These are phyloP conservation scores for Thunnus thynnus DNA, from an alignment of 2,113 vertebrate genomes.

Conservation along the genomic window DNA sequence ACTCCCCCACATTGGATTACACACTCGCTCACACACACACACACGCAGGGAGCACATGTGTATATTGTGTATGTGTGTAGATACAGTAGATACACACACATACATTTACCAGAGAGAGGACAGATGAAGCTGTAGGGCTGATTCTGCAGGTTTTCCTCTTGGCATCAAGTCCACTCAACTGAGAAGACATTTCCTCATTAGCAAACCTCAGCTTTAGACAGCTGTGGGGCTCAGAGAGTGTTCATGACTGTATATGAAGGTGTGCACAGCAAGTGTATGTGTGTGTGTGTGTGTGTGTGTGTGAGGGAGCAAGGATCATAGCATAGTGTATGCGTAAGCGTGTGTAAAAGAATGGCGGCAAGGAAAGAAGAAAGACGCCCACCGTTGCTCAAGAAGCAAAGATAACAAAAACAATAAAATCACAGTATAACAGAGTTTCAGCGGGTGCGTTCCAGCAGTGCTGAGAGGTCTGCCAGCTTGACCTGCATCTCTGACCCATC, in stretches of 20 bases:
- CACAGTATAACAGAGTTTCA: slow-evolving; percentile 31
- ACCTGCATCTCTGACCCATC: slow-evolving; percentile 65
- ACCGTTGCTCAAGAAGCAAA: slow-evolving; percentile 14
- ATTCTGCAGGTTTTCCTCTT: slow-evolving; percentile 84
- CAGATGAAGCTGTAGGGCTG: slow-evolving; percentile 85
- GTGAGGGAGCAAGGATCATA: slow-evolving; percentile 34
- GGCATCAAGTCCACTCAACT: slow-evolving; percentile 84
- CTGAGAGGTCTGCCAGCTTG: slow-evolving; percentile 61
- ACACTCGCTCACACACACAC: slow-evolving; percentile 57
- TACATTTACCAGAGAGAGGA: slow-evolving; percentile 66
- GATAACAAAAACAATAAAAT: slow-evolving; percentile 55
- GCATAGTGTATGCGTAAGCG: slow-evolving; percentile 33
- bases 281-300: slow-evolving; percentile 24
- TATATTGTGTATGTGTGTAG: slow-evolving; percentile 49
- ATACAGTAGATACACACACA: slow-evolving; percentile 36
- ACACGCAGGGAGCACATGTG: slow-evolving; percentile 30
- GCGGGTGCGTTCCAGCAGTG: slow-evolving; percentile 4
- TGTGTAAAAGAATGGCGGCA: slow-evolving; percentile 41
- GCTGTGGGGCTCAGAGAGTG: slow-evolving; percentile 78
- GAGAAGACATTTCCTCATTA: slow-evolving; percentile 87
- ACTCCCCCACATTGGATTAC: slow-evolving; percentile 52
- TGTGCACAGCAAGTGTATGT: slow-evolving; percentile 33
- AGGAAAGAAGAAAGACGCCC: slow-evolving; percentile 41
- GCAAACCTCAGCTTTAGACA: slow-evolving; percentile 82
- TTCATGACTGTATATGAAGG: slow-evolving; percentile 65